These are phyloP conservation scores for Acrocyrtus sp. DNA, from an alignment of 2,888 invertebrate genomes.

Conservation along the genomic window DNA sequence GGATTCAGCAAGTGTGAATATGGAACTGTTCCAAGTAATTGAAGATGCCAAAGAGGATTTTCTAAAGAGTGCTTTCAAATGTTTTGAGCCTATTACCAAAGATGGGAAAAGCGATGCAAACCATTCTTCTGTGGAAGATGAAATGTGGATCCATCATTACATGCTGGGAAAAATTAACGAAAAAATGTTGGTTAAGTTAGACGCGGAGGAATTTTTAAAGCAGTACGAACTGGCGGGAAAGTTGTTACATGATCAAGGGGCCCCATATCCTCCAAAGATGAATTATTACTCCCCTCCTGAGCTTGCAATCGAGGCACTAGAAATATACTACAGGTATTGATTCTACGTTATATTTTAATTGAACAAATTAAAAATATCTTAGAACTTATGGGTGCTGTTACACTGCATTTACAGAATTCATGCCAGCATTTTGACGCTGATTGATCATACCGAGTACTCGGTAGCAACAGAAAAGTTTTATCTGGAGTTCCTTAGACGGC, in stretches of 20 bases:
- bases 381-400: conserved; percentile 5
- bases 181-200: conserved; percentile 75
- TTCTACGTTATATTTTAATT: conserved; percentile 14
- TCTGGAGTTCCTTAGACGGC: conserved; percentile 64
- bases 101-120: conserved; percentile 70
- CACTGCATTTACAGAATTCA: conserved; percentile 75
- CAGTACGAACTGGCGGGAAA: conserved; percentile 82
- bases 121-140: conserved; percentile 74
- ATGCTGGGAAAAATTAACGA: conserved; percentile 96
- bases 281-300: conserved; percentile 85
- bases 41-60: conserved; percentile 83
- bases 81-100: conserved; percentile 72
- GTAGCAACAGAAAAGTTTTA: conserved; percentile 62
- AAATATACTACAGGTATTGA: conserved; percentile 68
- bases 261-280: conserved; percentile 87
- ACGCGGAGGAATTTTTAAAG: conserved; percentile 78
- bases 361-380: too few relatives aligned
- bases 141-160: conserved; percentile 92
- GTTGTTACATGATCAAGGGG: conserved; percentile 81
- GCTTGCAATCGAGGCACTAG: conserved; percentile 87
- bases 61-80: conserved; percentile 80
- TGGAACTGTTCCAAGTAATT: conserved; percentile 72
- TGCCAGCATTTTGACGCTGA: conserved; percentile 86
- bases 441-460: conserved; percentile 76
- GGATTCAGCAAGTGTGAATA: conserved; percentile 66